phyloP scores from a whole-genome alignment of 2,888 invertebrate species.

The Diachrysia chrysitis region DNA sequence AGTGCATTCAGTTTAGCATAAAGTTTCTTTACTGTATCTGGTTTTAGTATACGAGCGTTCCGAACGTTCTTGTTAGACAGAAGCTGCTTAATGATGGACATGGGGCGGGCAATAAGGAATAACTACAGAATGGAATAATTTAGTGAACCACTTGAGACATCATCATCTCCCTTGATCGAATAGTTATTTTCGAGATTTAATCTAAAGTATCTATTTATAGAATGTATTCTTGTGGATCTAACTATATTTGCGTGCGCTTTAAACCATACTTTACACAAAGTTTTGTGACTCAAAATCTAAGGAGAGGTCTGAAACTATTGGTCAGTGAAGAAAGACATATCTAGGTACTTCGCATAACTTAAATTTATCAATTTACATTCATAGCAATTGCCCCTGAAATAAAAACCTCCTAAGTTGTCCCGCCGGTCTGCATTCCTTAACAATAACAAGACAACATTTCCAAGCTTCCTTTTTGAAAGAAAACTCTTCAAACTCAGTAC shows the following conservation, averaged over 20 bases:
- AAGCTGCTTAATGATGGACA: not conserved
- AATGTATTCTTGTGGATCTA: no score
- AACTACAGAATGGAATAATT: not conserved
- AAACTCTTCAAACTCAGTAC: constrained; percentile 61
- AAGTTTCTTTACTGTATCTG: constrained; percentile 67
- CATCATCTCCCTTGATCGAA: not conserved
- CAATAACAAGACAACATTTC: constrained; percentile 66
- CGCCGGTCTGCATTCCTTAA: constrained; percentile 57
- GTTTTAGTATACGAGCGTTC: constrained; percentile 60
- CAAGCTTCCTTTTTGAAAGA: constrained; percentile 61
- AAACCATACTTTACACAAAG: no score
- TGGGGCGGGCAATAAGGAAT: not conserved
- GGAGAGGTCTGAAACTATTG: no score
- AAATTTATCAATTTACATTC: not conserved
- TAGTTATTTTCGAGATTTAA: no score
- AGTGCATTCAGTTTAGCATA: constrained; percentile 78
- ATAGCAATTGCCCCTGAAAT: not conserved
- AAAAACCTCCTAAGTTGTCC: not conserved
- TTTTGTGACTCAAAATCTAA: no score
- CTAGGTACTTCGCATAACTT: not conserved
- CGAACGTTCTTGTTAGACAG: constrained; percentile 21
- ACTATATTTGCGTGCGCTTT: no score
- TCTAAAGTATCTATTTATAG: no score
- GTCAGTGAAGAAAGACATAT: no score
- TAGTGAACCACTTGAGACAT: not conserved